phyloP scores from a whole-genome alignment of 2,888 invertebrate species.

The Macroteleia sp. region DNA sequence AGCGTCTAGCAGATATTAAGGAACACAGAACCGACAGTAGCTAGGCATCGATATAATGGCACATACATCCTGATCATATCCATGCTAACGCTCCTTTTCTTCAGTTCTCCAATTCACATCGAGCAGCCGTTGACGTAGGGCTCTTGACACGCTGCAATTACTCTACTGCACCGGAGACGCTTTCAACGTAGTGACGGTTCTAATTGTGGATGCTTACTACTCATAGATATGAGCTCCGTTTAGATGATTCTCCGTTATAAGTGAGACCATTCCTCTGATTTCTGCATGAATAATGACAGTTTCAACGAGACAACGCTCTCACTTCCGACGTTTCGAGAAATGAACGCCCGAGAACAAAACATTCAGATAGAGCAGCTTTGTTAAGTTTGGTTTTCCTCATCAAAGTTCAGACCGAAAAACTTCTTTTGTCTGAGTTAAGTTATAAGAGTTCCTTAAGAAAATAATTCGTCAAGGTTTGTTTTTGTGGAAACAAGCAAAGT shows the following conservation, averaged over 20 bases:
- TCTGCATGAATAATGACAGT: slow-evolving; percentile 21
- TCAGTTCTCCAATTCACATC: slow-evolving; percentile 51
- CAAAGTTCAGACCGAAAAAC: too few relatives aligned
- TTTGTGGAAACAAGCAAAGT: too few relatives aligned
- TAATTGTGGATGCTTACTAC: slow-evolving; percentile 42
- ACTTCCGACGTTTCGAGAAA: too few relatives aligned
- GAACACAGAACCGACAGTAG: slow-evolving; percentile 16
- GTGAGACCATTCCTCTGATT: slow-evolving; percentile 15
- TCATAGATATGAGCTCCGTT: slow-evolving; percentile 16
- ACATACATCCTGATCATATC: slow-evolving; percentile 32
- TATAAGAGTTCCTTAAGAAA: too few relatives aligned
- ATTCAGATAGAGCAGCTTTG: too few relatives aligned
- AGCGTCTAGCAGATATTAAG: slow-evolving; percentile 10
- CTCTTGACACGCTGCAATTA: slow-evolving; percentile 55
- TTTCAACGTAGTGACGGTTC: slow-evolving; percentile 32
- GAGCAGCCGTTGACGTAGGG: slow-evolving; percentile 58
- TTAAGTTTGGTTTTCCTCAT: too few relatives aligned
- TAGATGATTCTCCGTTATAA: background rate
- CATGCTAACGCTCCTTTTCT: slow-evolving; percentile 47
- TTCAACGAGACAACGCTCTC: too few relatives aligned
- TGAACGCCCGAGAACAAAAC: too few relatives aligned
- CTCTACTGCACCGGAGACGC: slow-evolving; percentile 21
- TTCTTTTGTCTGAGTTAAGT: too few relatives aligned
- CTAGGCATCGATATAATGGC: slow-evolving; percentile 16
- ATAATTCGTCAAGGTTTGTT: too few relatives aligned